phyloP scores from a whole-genome alignment of 2,113 vertebrate genomes.

The Carassius auratus region DNA sequence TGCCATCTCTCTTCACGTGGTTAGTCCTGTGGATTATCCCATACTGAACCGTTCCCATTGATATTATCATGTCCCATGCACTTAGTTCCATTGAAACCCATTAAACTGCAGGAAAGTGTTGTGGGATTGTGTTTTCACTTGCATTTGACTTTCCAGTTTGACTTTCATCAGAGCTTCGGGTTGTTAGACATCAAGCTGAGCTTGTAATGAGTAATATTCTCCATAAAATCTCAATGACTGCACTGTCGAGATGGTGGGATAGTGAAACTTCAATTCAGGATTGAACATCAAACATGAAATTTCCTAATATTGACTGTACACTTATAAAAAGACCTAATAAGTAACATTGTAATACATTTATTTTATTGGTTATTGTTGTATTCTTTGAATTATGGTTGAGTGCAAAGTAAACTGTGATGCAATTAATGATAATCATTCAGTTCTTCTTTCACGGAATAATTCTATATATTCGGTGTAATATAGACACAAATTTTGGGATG shows the following conservation, averaged over 20 bases:
- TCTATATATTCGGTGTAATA: no score
- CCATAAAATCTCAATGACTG: constrained; percentile 7
- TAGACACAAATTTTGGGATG: not conserved
- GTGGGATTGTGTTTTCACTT: constrained; percentile 46
- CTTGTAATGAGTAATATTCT: constrained; percentile 38
- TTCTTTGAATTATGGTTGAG: no score
- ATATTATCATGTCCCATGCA: constrained; percentile 70
- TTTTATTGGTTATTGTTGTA: not conserved
- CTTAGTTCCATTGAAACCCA: constrained; percentile 58
- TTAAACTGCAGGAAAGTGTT: constrained; percentile 45
- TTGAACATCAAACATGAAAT: not conserved
- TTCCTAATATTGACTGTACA: not conserved
- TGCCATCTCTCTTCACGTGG: constrained; percentile 73
- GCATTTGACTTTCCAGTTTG: constrained; percentile 33
- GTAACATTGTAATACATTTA: not conserved
- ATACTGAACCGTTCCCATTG: constrained; percentile 72
- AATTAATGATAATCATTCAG: no score
- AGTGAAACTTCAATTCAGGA: not conserved
- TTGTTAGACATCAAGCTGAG: constrained; percentile 26
- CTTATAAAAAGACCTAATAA: not conserved
- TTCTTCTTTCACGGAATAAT: no score
- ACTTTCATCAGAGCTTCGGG: constrained; percentile 34
- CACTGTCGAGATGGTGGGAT: not conserved
- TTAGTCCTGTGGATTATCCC: constrained; percentile 70
- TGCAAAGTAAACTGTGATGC: no score